phyloP scores from a whole-genome alignment of 2,113 vertebrate species.

The Crotophaga sulcirostris region DNA sequence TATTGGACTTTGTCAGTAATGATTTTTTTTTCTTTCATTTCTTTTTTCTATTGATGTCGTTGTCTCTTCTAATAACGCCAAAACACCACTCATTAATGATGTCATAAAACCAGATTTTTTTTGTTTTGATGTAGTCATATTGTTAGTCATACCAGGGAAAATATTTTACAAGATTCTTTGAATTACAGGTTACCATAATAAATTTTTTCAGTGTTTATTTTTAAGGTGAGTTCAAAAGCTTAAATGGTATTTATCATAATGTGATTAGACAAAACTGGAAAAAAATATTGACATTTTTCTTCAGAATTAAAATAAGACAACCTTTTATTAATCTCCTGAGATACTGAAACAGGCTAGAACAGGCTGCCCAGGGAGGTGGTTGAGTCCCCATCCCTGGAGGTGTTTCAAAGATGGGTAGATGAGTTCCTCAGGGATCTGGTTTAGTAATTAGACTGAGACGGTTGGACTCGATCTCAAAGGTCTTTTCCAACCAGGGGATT shows the following conservation, averaged over 20 bases:
- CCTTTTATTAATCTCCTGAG: neutral
- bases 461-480: too few relatives aligned
- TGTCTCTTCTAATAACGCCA: constrained; percentile 42
- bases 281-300: neutral
- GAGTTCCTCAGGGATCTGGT: too few relatives aligned
- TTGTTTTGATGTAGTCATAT: constrained; percentile 6
- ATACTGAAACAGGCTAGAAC: neutral
- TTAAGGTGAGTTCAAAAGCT: neutral
- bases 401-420: too few relatives aligned
- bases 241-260: constrained; percentile 31
- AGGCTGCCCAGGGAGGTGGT: too few relatives aligned
- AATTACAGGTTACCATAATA: constrained; percentile 1
- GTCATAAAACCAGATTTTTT: constrained; percentile 49
- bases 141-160: constrained; percentile 13
- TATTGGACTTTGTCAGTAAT: neutral
- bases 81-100: constrained; percentile 31
- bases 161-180: neutral
- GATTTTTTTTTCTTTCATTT: constrained; percentile 42
- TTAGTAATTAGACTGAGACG: too few relatives aligned
- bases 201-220: neutral
- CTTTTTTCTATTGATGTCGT: neutral
- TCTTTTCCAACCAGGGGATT: too few relatives aligned
- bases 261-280: neutral
- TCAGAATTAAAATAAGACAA: neutral
- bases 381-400: too few relatives aligned